Conservation (phyloP, 2,113 vertebrate genomes). For the Gymnarchus niloticus region DNA sequence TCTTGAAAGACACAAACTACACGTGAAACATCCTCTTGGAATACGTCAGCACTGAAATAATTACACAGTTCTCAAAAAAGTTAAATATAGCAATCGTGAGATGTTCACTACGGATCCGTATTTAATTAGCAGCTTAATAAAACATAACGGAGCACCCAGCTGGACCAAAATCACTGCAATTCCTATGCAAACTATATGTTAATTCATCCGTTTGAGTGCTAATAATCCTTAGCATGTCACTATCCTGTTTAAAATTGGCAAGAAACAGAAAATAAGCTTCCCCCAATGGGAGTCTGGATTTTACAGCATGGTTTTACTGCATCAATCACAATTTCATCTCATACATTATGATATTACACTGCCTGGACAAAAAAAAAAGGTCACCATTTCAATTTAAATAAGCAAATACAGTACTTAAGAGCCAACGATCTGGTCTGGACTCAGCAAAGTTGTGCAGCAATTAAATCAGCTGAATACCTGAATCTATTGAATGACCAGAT, state of each 20-base stretch:
- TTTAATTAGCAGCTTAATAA: constrained; percentile 15
- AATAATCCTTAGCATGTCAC: background rate
- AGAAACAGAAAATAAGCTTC: background rate
- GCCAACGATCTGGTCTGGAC: no score
- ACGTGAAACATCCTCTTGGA: background rate
- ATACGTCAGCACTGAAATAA: background rate
- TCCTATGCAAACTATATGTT: constrained; percentile 2
- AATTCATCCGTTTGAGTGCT: background rate
- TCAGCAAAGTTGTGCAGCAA: no score
- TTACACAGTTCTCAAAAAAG: background rate
- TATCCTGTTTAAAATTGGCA: background rate
- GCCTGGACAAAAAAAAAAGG: no score
- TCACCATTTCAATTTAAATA: no score
- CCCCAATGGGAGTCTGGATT: background rate
- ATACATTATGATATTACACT: background rate
- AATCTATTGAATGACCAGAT: no score
- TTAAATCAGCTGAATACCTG: no score
- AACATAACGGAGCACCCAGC: background rate
- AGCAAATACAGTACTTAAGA: no score
- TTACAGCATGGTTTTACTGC: no score
- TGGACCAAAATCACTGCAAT: background rate
- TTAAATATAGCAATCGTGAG: background rate
- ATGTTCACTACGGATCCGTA: background rate
- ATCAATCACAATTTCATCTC: background rate
- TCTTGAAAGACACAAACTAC: background rate